A percentile compares a stretch with the other conserved stretches of the same genome.
Conservation (phyloP, 1,140 invertebrate species). For the Micrasema longulum region DNA sequence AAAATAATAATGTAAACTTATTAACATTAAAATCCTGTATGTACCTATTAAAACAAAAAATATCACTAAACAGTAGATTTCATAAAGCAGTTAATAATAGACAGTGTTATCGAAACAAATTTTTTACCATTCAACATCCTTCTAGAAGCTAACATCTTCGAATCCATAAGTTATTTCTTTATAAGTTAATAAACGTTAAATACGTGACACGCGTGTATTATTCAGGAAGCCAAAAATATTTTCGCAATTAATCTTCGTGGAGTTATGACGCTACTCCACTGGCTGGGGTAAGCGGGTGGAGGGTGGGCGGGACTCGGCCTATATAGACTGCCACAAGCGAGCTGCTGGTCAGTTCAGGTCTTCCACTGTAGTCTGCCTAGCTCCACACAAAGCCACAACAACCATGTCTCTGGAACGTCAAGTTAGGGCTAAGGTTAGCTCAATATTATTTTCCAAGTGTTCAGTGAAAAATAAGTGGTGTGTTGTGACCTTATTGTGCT, state of each 20-base stretch:
- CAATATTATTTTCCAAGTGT: slow-evolving; percentile 24
- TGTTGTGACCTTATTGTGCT: slow-evolving; percentile 17
- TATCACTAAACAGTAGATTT: too few species aligned
- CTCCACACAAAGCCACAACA: slow-evolving; percentile 64
- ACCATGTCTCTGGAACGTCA: slow-evolving; percentile 83
- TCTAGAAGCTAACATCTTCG: too few species aligned
- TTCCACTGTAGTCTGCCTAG: slow-evolving; percentile 57
- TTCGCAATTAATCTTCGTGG: slow-evolving; percentile 11
- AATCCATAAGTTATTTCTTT: neutral
- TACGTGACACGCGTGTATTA: neutral
- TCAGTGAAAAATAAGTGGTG: slow-evolving; percentile 17
- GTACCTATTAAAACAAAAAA: too few species aligned
- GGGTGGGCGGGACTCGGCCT: slow-evolving; percentile 57
- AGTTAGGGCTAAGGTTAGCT: slow-evolving; percentile 80
- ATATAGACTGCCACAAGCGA: slow-evolving; percentile 63
- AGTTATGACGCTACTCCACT: neutral
- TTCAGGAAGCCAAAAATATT: slow-evolving; percentile 5
- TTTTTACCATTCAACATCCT: too few species aligned
- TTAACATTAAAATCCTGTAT: too few species aligned
- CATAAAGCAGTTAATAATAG: too few species aligned
- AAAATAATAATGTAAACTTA: too few species aligned
- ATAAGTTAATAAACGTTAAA: neutral
- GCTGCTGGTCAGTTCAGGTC: slow-evolving; percentile 65
- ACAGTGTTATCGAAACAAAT: too few species aligned
- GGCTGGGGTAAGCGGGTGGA: neutral